Evolutionary conservation across 2,797 vertebrate species (phyloP).

Genomic region (Sebastes steindachneri): DNA sequence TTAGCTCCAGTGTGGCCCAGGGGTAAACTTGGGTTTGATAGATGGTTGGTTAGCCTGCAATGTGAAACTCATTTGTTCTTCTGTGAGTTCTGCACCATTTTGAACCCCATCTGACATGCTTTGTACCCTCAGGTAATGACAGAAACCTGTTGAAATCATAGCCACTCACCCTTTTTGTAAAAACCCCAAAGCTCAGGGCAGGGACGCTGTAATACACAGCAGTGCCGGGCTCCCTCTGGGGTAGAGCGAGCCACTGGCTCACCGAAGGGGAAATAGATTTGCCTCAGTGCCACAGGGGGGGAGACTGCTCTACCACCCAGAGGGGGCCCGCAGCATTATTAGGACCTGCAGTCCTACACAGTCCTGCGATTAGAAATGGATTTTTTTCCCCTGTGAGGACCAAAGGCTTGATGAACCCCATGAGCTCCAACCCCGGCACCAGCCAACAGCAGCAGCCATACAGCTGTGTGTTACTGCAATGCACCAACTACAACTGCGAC

Average conservation of each 20-base stretch:
- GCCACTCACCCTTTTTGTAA: not conserved
- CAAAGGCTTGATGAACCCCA: slow-evolving; percentile 21
- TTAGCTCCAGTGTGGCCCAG: not conserved
- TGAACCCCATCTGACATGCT: not conserved
- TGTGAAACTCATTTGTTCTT: not conserved
- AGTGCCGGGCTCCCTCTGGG: slow-evolving; percentile 1
- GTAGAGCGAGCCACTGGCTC: slow-evolving; percentile 4
- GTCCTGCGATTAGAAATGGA: slow-evolving; percentile 25
- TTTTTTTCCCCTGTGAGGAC: slow-evolving; percentile 17
- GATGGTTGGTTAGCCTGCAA: not conserved
- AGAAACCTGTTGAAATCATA: slow-evolving; percentile 3
- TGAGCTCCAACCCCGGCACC: not conserved
- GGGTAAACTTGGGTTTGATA: not conserved
- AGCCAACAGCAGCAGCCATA: slow-evolving; percentile 17
- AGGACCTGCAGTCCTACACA: slow-evolving; percentile 23
- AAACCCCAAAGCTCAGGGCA: not conserved
- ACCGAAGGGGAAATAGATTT: slow-evolving; percentile 43
- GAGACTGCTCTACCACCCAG: slow-evolving; percentile 3
- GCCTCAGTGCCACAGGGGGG: slow-evolving; percentile 8
- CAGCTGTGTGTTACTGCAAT: slow-evolving; percentile 32
- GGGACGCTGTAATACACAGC: not conserved
- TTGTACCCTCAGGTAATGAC: not conserved
- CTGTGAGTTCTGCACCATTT: not conserved
- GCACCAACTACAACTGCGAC: slow-evolving; percentile 7
- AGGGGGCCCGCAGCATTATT: slow-evolving; percentile 24